Base-by-base conservation (phyloP, 2,888 invertebrate genomes). In the Drosophila leonis region DNA sequence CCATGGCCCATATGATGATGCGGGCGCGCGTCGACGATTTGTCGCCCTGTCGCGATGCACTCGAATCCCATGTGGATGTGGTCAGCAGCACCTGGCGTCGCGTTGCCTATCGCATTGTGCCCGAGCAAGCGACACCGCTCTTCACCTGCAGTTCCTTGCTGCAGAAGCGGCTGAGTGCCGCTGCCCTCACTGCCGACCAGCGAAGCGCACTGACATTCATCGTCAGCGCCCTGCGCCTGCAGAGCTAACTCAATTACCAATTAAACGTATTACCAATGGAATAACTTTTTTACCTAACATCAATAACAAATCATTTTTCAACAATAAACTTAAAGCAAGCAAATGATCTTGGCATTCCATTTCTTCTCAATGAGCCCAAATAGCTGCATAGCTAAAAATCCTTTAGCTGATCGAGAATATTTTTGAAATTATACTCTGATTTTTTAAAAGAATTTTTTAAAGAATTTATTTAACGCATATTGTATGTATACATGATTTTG, bases 1-100 rank as follows among this genome's bases (percentile, higher is more conserved):
- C 97, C 0, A 93, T 97, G 8, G 95, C 96, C 33, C 97, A 97
- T 90, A 90, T 97, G 61, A 94, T 96, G 67, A 94, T 94, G 35
- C 91, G 95, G 7, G 93, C 96, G 0, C 93, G 92, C 1, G 90
- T 92, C 4, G 93, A 95, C 0, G 97, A 97, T 90, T 92, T 96
- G 13, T 44, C 91, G 0, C 92, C 93, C 24, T 93, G 96, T 15
- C 90, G 91, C 3, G 82, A 74, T 33, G 78, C 86, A n/a, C 69
- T 93, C 2, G 80, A 91, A 44, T 79, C 85, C 2, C 82, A 86
- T 20, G 63, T 90, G 18, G 93, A 93, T 52, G 70, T 78, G 15
- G 83, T 91, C 9, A 88, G 75, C 15, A 80, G 73, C 61, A 92
- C 90, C 31, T 93, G 93, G 93, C 78, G 82, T 7, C 91, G 93